Evolutionary conservation across 2,888 invertebrate genomes (phyloP), one percentile per base, ranked within the genome.

Genomic region (Thecophora atra): DNA sequence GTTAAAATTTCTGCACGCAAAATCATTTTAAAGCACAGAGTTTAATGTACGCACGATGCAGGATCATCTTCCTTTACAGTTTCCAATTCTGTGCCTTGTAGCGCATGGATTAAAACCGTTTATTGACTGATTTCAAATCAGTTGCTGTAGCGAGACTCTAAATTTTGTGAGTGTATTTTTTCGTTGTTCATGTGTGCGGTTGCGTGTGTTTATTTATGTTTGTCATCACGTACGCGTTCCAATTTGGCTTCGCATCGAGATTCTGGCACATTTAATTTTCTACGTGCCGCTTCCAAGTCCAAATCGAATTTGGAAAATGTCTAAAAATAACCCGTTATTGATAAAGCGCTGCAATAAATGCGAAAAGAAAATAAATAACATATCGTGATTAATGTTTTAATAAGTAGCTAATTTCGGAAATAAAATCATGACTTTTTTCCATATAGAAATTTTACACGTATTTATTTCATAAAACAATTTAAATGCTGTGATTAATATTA

Each of bases 201-300:
- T 15, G 8, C 28, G 52, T 21, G 11, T 15, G 8, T 58, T 19
- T 19, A 21, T 42, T 68, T 58, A 17, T 54, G 37, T 68, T 56
- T 68, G 54, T 58, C 58, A 56, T n/a, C 68, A 68, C 68, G 68
- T 68, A 15, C 56, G 44, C 30, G 51, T 52, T 42, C 37, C 63
- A 63, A 63, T 63, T 65, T 47, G 51, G 15, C n/a, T 17, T 28
- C 24, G 65, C 24, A 47, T 17, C 65, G 26, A 44, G 65, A 47
- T 65, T 51, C 28, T 65, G 42, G 37, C 30, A 52, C 52, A 63
- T 66, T 68, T 68, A 17, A 68, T 68, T 68, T 68, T 68, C 68
- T 68, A 68, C 68, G 68, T 68, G 68, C 68, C 37, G 54, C 19
- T 21, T 68, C 56, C 42, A 42, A 56, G 15, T 28, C 37, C 54